These are phyloP conservation scores for Phrynosoma platyrhinos DNA, from an alignment of 2,113 vertebrate species.

Conservation along the genomic window DNA sequence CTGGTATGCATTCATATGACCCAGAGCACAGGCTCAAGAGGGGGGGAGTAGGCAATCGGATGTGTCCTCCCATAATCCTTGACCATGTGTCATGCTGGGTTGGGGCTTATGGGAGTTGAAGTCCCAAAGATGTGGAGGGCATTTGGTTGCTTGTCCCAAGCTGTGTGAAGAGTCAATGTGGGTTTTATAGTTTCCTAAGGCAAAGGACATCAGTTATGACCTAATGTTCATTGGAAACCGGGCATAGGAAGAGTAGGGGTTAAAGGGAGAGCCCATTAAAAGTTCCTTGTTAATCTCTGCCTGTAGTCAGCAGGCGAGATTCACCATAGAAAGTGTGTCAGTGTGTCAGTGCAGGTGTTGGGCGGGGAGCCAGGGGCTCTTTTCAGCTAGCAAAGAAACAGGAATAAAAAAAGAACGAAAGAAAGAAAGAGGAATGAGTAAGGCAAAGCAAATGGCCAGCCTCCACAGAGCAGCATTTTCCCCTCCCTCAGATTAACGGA, in stretches of 20 bases:
- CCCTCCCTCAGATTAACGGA: not conserved
- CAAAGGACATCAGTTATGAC: not conserved
- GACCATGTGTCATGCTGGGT: not conserved
- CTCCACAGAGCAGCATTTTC: not conserved
- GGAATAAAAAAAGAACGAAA: not conserved
- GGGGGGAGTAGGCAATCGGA: no score
- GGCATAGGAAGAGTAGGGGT: not conserved
- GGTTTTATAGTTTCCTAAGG: not conserved
- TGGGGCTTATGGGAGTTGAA: not conserved
- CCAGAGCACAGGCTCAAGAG: no score
- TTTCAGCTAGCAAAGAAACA: not conserved
- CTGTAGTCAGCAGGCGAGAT: constrained; percentile 23
- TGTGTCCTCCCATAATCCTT: not conserved
- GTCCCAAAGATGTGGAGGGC: not conserved
- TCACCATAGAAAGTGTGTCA: constrained; percentile 55
- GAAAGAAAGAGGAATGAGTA: not conserved
- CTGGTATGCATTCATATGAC: no score
- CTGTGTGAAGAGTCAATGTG: not conserved
- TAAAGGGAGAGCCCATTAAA: not conserved
- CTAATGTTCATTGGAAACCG: not conserved
- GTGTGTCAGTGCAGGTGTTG: constrained; percentile 73
- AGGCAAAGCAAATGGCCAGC: accelerated
- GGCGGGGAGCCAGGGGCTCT: constrained; percentile 49
- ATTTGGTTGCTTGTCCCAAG: not conserved
- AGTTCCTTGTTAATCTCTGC: not conserved